A percentile compares a stretch with the other conserved stretches of the same genome.
phyloP scores from a whole-genome alignment of 2,797 vertebrate species.

The Euphonia xanthogaster region DNA sequence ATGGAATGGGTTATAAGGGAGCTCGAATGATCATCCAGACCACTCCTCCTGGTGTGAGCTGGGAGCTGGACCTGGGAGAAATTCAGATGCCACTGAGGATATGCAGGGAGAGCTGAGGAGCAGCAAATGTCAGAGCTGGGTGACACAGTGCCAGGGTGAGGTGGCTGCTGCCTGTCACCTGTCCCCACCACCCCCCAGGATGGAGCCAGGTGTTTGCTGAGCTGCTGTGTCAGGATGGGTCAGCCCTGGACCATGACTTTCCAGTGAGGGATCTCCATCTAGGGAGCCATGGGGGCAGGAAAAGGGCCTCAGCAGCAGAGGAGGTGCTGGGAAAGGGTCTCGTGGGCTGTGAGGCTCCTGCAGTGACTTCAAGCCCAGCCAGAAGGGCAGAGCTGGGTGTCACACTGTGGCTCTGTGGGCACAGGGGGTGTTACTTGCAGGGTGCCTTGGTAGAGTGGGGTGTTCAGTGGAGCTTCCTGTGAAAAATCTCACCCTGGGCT shows the following conservation, averaged over 20 bases:
- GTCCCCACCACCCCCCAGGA: fast-evolving
- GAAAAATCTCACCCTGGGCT: not conserved
- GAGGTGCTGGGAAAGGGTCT: not conserved
- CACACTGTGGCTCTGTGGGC: fast-evolving
- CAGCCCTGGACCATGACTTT: fast-evolving
- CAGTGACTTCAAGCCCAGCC: not conserved
- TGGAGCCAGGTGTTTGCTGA: not conserved
- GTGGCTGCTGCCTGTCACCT: not conserved
- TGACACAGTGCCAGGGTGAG: not conserved
- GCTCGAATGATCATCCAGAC: not conserved
- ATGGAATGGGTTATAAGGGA: not conserved
- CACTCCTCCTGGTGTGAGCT: not conserved
- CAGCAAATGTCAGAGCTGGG: not conserved
- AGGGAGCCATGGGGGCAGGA: fast-evolving
- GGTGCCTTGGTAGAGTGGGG: not conserved
- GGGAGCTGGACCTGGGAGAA: not conserved
- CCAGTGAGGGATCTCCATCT: not conserved
- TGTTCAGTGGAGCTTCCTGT: not conserved
- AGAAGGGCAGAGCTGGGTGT: not conserved
- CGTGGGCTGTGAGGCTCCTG: not conserved
- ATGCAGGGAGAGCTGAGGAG: not conserved
- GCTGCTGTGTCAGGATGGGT: not conserved
- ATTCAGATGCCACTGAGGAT: fast-evolving
- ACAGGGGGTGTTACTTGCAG: not conserved
- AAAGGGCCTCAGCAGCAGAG: not conserved